Conservation (phyloP, 2,888 invertebrate species). For the Caenorhabditis imperialis region DNA sequence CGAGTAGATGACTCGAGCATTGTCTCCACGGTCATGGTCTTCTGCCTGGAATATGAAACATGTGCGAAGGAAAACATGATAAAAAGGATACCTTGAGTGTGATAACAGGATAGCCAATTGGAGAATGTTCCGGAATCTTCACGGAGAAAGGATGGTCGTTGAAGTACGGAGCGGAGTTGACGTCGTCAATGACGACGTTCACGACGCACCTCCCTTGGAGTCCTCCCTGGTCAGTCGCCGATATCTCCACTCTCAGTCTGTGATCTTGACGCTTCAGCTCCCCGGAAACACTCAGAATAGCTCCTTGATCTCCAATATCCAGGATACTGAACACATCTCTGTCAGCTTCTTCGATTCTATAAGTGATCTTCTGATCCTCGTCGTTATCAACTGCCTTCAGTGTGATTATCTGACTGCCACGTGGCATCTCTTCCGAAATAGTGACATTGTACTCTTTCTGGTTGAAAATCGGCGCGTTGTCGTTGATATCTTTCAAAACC, state of each 20-base stretch:
- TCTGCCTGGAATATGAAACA: slow-evolving; percentile 81
- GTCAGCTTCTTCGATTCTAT: slow-evolving; percentile 69
- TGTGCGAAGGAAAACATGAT: background rate
- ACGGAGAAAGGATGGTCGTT: slow-evolving; percentile 70
- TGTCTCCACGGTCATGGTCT: slow-evolving; percentile 94
- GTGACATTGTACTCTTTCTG: slow-evolving; percentile 84
- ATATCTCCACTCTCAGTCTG: slow-evolving; percentile 66
- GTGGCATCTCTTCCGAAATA: slow-evolving; percentile 85
- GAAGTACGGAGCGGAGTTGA: slow-evolving; percentile 75
- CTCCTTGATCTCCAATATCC: slow-evolving; percentile 71
- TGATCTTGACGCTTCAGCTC: slow-evolving; percentile 66
- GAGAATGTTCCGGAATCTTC: slow-evolving; percentile 88
- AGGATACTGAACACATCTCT: slow-evolving; percentile 70
- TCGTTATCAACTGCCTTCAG: slow-evolving; percentile 74
- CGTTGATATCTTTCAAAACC: slow-evolving; percentile 83
- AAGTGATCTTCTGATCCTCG: slow-evolving; percentile 72
- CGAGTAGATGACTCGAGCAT: slow-evolving; percentile 84
- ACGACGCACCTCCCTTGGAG: slow-evolving; percentile 61
- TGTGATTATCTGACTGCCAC: slow-evolving; percentile 66
- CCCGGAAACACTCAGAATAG: slow-evolving; percentile 70
- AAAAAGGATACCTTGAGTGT: slow-evolving; percentile 84
- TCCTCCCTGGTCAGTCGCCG: slow-evolving; percentile 72
- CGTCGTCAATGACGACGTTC: slow-evolving; percentile 80
- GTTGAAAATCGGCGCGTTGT: slow-evolving; percentile 90
- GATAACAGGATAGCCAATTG: slow-evolving; percentile 86